These are phyloP conservation scores for Erythrolamprus reginae DNA, from an alignment of 2,113 vertebrate genomes.

Conservation along the genomic window DNA sequence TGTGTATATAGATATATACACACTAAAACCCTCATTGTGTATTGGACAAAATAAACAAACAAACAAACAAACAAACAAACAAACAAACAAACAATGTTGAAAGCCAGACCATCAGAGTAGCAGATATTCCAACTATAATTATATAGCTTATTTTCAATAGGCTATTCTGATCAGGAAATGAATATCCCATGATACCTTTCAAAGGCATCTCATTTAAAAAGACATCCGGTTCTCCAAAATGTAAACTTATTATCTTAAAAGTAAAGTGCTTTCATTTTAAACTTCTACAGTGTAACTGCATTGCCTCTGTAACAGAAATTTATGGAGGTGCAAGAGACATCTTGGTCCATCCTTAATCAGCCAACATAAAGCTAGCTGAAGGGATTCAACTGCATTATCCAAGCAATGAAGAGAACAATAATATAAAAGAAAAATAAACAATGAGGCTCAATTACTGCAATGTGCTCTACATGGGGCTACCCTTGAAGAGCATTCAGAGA, in stretches of 20 bases:
- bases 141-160: not conserved
- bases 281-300: not conserved
- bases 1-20: too few relatives aligned
- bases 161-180: not conserved
- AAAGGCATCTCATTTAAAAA: not conserved
- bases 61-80: too few relatives aligned
- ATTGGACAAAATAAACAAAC: too few relatives aligned
- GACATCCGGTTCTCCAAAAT: not conserved
- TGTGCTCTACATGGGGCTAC: too few relatives aligned
- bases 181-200: not conserved
- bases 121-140: not conserved
- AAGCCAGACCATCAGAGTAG: not conserved
- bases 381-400: not conserved
- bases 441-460: too few relatives aligned
- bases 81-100: too few relatives aligned
- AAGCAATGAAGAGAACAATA: not conserved
- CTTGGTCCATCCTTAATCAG: not conserved
- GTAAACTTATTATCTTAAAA: not conserved
- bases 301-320: not conserved
- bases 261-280: not conserved
- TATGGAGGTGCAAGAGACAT: not conserved
- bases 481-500: too few relatives aligned
- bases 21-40: too few relatives aligned
- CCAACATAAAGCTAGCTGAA: not conserved
- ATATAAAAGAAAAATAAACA: not conserved